phyloP scores from a whole-genome alignment of 2,113 vertebrate species.

The Alectura lathami region DNA sequence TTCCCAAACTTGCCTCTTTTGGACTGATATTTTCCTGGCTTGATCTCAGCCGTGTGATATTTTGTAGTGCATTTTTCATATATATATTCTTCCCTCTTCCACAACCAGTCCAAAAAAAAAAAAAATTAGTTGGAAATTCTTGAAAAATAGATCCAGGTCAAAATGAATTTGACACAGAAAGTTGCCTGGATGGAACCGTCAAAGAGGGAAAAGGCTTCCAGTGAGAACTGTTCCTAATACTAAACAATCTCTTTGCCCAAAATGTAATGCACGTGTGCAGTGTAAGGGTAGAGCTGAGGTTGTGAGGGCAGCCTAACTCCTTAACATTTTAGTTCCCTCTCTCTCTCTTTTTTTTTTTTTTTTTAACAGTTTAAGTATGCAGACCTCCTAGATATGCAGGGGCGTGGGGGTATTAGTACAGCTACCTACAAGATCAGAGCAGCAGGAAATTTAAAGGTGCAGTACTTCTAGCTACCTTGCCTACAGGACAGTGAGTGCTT shows the following conservation, averaged over 20 bases:
- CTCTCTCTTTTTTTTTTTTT: background rate
- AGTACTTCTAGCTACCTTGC: background rate
- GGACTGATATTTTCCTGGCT: constrained; percentile 21
- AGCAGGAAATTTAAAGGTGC: background rate
- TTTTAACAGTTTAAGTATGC: background rate
- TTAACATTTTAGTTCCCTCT: background rate
- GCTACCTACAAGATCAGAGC: background rate
- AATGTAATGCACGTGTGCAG: background rate
- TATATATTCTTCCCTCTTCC: too few relatives aligned
- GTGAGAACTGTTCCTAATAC: background rate
- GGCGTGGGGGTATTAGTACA: background rate
- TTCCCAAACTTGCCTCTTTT: constrained; percentile 12
- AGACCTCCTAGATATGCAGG: background rate
- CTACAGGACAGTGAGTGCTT: background rate
- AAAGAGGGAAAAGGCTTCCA: background rate
- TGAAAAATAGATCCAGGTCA: background rate
- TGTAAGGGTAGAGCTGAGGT: background rate
- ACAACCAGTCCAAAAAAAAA: background rate
- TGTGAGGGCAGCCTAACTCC: background rate
- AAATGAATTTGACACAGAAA: background rate
- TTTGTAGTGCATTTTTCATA: background rate
- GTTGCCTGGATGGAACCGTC: background rate
- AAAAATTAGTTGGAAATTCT: background rate
- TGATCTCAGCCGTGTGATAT: background rate
- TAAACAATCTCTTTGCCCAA: background rate